Evolutionary conservation across 2,888 invertebrate genomes (phyloP).

Genomic region (Charanyca ferruginea): DNA sequence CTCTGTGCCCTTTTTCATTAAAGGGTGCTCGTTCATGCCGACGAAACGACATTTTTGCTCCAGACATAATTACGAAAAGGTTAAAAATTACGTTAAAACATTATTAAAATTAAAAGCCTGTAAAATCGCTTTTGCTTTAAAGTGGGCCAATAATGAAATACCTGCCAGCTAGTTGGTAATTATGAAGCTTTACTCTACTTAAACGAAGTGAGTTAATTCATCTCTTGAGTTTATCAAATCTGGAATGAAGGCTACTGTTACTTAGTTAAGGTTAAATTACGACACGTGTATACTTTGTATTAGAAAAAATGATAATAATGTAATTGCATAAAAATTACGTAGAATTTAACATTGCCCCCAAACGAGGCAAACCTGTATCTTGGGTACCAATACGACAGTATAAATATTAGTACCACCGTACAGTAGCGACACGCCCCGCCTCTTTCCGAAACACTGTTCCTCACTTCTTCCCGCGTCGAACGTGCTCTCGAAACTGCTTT

Average conservation of each 20-base stretch:
- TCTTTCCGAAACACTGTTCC: no score
- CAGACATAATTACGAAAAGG: background rate
- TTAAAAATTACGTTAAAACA: constrained; percentile 6
- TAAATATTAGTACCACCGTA: no score
- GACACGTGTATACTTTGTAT: background rate
- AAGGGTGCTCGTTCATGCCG: background rate
- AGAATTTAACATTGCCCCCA: no score
- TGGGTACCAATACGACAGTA: no score
- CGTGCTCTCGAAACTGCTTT: no score
- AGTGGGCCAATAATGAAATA: constrained; percentile 18
- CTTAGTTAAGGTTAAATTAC: background rate
- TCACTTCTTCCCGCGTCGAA: no score
- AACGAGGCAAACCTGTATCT: no score
- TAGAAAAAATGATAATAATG: no score
- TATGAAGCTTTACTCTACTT: constrained; percentile 15
- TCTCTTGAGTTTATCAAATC: constrained; percentile 13
- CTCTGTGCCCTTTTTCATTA: background rate
- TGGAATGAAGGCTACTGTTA: constrained; percentile 2
- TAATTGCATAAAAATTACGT: no score
- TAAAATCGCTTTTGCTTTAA: constrained; percentile 10
- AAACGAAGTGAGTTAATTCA: constrained; percentile 26
- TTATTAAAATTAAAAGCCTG: constrained; percentile 1
- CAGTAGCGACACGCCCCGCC: no score
- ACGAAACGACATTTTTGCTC: background rate
- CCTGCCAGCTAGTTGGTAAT: background rate